These are phyloP conservation scores for Ranitomeya imitator DNA, from an alignment of 2,113 vertebrate genomes.

Conservation along the genomic window DNA sequence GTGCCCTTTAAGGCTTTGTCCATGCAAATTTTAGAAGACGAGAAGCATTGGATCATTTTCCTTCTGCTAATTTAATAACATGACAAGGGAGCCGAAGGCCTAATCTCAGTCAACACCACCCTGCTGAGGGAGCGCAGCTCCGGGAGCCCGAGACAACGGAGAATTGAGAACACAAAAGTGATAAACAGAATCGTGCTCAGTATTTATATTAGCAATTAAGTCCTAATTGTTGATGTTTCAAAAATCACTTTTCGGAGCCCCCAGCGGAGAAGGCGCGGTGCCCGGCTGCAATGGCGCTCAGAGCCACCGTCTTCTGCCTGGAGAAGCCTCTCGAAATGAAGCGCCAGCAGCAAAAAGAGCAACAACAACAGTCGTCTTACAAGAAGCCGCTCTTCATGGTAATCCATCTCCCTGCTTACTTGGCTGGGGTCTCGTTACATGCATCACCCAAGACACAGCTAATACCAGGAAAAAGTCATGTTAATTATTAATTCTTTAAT, in stretches of 20 bases:
- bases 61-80: constrained; percentile 38
- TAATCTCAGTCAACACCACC: not conserved
- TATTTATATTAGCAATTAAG: constrained; percentile 48
- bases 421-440: not conserved
- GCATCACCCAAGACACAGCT: not conserved
- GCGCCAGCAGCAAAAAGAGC: not conserved
- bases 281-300: not conserved
- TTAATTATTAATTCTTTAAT: constrained; percentile 16
- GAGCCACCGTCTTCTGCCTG: not conserved
- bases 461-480: not conserved
- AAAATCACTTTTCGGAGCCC: constrained; percentile 22
- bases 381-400: not conserved
- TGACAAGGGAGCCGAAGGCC: not conserved
- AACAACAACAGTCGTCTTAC: not conserved
- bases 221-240: constrained; percentile 34
- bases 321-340: constrained; percentile 11
- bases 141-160: not conserved
- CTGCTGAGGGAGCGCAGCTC: constrained; percentile 9
- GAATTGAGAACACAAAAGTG: constrained; percentile 31
- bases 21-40: not conserved
- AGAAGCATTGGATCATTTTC: not conserved
- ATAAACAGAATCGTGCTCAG: constrained; percentile 31
- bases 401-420: not conserved
- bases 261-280: not conserved
- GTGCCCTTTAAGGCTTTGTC: not conserved